Evolutionary conservation across 2,888 invertebrate genomes (phyloP).

Genomic region (Andrena chrysosceles): DNA sequence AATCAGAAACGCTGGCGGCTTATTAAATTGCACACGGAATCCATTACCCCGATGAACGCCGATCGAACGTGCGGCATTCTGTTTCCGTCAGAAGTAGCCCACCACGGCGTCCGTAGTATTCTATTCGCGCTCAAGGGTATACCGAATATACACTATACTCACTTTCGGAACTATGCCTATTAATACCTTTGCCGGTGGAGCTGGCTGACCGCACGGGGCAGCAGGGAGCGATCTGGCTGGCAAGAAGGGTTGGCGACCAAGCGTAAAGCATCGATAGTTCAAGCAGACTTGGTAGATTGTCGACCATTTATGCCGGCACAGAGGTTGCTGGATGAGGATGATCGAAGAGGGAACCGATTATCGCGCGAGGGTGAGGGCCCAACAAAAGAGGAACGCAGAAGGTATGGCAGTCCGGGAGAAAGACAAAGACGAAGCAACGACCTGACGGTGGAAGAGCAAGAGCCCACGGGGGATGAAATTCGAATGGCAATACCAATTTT

Average conservation of each 20-base stretch:
- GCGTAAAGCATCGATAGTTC: conserved; percentile 79
- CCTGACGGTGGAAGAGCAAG: neutral
- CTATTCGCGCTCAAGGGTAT: conserved; percentile 35
- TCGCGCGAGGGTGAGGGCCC: neutral
- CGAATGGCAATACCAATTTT: neutral
- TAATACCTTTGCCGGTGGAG: conserved; percentile 71
- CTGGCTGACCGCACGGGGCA: conserved; percentile 72
- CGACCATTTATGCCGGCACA: conserved; percentile 15
- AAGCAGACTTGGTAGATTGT: conserved; percentile 57
- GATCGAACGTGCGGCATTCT: conserved; percentile 19
- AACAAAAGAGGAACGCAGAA: neutral
- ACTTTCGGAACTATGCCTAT: conserved; percentile 74
- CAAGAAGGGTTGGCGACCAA: conserved; percentile 76
- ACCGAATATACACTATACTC: conserved; percentile 37
- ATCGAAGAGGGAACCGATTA: neutral
- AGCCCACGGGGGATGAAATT: conserved; percentile 7
- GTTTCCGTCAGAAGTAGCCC: neutral
- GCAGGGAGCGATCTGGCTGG: conserved; percentile 47
- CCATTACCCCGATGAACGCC: conserved; percentile 51
- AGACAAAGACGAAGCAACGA: conserved; percentile 54
- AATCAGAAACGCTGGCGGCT: conserved; percentile 42
- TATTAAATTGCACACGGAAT: conserved; percentile 47
- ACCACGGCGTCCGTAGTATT: conserved; percentile 11
- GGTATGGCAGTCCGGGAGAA: neutral
- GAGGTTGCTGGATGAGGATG: conserved; percentile 27